Conservation (phyloP, 2,113 vertebrate species). For the Nibea albiflora region DNA sequence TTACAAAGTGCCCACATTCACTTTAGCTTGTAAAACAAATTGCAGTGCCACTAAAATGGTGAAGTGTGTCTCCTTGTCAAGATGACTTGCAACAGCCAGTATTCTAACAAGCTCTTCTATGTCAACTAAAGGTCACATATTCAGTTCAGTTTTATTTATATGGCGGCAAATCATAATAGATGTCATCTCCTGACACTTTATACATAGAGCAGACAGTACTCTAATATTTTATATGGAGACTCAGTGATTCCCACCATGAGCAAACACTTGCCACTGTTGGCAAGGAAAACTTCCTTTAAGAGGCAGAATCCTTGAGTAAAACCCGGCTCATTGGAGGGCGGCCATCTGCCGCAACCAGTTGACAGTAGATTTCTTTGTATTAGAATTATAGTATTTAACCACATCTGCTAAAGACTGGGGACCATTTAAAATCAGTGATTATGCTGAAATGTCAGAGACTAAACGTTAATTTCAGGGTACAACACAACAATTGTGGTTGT, state of each 20-base stretch:
- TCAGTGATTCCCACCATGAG: too few relatives aligned
- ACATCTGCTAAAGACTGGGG: neutral
- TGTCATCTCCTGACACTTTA: too few relatives aligned
- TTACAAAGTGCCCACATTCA: neutral
- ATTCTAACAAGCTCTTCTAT: neutral
- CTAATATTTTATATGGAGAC: too few relatives aligned
- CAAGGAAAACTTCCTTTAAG: too few relatives aligned
- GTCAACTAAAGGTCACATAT: constrained; percentile 2
- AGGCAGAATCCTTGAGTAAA: too few relatives aligned
- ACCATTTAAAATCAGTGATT: neutral
- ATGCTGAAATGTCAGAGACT: neutral
- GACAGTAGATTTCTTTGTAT: neutral
- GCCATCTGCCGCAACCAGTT: neutral
- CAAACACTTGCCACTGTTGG: too few relatives aligned
- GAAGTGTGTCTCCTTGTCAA: neutral
- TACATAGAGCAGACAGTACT: too few relatives aligned
- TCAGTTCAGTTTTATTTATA: too few relatives aligned
- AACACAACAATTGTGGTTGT: neutral
- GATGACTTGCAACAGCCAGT: neutral
- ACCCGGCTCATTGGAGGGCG: too few relatives aligned
- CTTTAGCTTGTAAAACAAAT: neutral
- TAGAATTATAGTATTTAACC: neutral
- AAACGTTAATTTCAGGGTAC: neutral
- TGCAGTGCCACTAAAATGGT: neutral
- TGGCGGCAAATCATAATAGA: too few relatives aligned